These are phyloP conservation scores for Stomorhina lunata DNA, from an alignment of 2,888 invertebrate genomes.

Conservation along the genomic window DNA sequence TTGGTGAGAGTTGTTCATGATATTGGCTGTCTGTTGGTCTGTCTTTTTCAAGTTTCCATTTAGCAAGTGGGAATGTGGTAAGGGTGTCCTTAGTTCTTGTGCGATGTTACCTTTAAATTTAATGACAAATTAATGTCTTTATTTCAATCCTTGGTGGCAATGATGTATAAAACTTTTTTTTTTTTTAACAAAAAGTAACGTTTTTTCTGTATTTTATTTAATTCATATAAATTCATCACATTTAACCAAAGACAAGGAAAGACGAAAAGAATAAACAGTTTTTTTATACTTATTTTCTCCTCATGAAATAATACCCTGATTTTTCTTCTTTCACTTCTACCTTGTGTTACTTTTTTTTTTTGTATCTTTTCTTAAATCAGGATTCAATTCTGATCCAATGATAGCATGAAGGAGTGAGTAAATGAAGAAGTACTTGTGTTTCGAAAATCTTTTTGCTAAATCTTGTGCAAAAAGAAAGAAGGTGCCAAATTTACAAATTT, in stretches of 20 bases:
- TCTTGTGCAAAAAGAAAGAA: neutral
- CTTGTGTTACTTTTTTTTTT: neutral
- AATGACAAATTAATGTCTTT: slow-evolving; percentile 48
- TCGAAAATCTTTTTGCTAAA: too few species aligned
- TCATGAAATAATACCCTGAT: neutral
- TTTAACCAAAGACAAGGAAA: neutral
- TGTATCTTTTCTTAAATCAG: neutral
- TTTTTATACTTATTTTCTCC: neutral
- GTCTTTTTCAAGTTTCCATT: neutral
- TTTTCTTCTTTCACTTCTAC: neutral
- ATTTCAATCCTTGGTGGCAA: slow-evolving; percentile 24
- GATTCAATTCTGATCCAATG: slow-evolving; percentile 4
- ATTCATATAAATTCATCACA: neutral
- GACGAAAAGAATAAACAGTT: neutral
- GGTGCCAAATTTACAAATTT: slow-evolving; percentile 43
- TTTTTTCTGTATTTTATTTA: neutral
- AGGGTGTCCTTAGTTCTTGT: neutral
- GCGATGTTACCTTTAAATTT: slow-evolving; percentile 34
- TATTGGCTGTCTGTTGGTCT: neutral
- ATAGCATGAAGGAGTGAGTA: slow-evolving; percentile 1
- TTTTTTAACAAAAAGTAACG: neutral
- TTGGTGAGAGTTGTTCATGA: neutral
- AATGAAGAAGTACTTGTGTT: neutral
- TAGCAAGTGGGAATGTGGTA: neutral
- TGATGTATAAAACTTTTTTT: neutral